These are phyloP conservation scores for Acinonyx jubatus DNA, from an alignment of 2,113 vertebrate species.

Conservation along the genomic window DNA sequence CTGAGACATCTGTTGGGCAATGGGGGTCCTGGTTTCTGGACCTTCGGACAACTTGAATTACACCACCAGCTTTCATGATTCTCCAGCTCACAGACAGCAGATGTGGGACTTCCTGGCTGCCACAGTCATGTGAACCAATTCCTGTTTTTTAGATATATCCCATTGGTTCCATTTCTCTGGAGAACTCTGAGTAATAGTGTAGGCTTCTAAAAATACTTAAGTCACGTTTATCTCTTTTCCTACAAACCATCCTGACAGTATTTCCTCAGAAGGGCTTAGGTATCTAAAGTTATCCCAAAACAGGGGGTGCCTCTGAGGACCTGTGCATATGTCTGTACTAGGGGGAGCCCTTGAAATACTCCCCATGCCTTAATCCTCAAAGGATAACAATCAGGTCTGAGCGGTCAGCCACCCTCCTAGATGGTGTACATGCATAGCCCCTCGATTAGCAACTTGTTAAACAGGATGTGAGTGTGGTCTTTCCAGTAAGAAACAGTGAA, in stretches of 20 bases:
- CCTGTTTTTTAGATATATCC: not conserved
- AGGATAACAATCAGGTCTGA: too few species aligned
- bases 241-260: not conserved
- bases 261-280: not conserved
- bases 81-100: not conserved
- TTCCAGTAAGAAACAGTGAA: not conserved
- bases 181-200: not conserved
- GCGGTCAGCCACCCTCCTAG: not conserved
- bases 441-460: not conserved
- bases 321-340: not conserved
- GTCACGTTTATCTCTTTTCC: not conserved
- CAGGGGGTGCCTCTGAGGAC: not conserved
- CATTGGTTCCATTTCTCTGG: not conserved
- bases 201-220: not conserved
- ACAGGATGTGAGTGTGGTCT: not conserved
- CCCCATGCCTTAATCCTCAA: not conserved
- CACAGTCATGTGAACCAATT: not conserved
- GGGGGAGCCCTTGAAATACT: not conserved
- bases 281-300: not conserved
- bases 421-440: not conserved
- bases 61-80: not conserved
- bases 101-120: not conserved
- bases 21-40: too few species aligned
- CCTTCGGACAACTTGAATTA: not conserved
- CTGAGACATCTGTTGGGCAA: not conserved